Evolutionary conservation across 2,113 vertebrate genomes (phyloP).

Genomic region (Scortum barcoo): DNA sequence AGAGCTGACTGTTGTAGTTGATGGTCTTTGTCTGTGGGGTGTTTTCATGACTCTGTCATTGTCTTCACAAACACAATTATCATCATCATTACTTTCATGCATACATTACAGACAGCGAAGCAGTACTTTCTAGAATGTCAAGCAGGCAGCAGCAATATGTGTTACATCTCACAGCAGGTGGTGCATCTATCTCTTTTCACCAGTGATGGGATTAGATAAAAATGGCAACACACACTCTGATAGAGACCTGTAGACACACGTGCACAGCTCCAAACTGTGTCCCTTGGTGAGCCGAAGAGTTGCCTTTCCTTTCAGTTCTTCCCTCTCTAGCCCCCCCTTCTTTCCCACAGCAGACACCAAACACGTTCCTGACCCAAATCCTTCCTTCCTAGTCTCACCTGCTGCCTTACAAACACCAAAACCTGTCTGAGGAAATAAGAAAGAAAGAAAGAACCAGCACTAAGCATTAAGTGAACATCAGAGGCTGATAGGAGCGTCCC

Average conservation of each 20-base stretch:
- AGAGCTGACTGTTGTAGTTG: constrained; percentile 37
- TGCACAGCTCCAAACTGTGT: neutral
- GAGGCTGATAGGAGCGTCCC: neutral
- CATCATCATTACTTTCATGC: constrained; percentile 11
- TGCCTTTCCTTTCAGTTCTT: neutral
- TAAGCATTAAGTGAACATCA: neutral
- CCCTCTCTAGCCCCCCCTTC: neutral
- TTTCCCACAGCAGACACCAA: constrained; percentile 15
- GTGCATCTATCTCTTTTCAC: neutral
- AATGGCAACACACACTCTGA: neutral
- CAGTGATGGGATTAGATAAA: neutral
- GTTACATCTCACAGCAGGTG: neutral
- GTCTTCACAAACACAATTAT: constrained; percentile 18
- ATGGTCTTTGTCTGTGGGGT: constrained; percentile 31
- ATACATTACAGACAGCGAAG: neutral
- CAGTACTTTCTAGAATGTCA: neutral
- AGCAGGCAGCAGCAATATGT: constrained; percentile 1
- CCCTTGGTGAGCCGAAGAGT: neutral
- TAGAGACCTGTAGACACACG: neutral
- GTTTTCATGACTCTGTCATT: constrained; percentile 31
- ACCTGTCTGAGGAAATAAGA: neutral
- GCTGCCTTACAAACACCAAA: constrained; percentile 52
- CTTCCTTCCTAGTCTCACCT: constrained; percentile 28
- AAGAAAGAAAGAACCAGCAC: neutral
- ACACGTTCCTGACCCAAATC: constrained; percentile 42